phyloP scores from a whole-genome alignment of 1,140 invertebrate genomes.

The Schlechtendalia chinensis region DNA sequence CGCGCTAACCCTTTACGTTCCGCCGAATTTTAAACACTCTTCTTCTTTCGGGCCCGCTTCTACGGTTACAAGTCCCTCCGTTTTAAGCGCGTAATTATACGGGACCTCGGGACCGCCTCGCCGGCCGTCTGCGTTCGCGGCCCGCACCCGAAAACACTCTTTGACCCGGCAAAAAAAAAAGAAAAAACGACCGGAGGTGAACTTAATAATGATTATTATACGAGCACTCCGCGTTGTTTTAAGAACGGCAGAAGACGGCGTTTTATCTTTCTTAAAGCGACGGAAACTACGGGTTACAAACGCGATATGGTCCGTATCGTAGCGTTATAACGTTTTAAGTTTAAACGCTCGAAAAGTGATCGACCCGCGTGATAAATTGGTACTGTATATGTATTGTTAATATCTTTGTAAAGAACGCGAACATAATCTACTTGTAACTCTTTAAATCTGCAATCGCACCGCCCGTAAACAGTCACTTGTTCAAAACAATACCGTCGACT shows the following conservation, averaged over 20 bases:
- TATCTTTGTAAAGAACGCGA: too few relatives aligned
- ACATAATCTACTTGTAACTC: too few relatives aligned
- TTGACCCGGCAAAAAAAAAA: slow-evolving; percentile 12
- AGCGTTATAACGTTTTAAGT: slow-evolving; percentile 13
- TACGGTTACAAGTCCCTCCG: slow-evolving; percentile 38
- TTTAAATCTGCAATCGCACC: too few relatives aligned
- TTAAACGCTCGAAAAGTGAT: neutral
- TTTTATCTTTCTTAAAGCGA: neutral
- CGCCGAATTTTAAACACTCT: slow-evolving; percentile 47
- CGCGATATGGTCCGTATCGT: neutral
- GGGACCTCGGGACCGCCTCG: slow-evolving; percentile 1
- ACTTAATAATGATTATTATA: slow-evolving; percentile 47
- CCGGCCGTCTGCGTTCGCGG: neutral
- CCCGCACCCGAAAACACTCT: slow-evolving; percentile 14
- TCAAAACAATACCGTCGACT: too few relatives aligned
- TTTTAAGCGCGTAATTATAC: slow-evolving; percentile 42
- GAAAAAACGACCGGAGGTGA: slow-evolving; percentile 40
- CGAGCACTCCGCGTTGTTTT: neutral
- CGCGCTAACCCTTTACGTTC: slow-evolving; percentile 36
- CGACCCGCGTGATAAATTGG: neutral
- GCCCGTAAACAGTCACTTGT: too few relatives aligned
- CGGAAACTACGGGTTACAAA: neutral
- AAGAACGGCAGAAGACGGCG: neutral
- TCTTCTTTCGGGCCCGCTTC: slow-evolving; percentile 34
- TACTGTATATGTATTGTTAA: neutral